Base-by-base conservation (phyloP, 1,140 invertebrate species). In the Drosophila bocqueti region DNA sequence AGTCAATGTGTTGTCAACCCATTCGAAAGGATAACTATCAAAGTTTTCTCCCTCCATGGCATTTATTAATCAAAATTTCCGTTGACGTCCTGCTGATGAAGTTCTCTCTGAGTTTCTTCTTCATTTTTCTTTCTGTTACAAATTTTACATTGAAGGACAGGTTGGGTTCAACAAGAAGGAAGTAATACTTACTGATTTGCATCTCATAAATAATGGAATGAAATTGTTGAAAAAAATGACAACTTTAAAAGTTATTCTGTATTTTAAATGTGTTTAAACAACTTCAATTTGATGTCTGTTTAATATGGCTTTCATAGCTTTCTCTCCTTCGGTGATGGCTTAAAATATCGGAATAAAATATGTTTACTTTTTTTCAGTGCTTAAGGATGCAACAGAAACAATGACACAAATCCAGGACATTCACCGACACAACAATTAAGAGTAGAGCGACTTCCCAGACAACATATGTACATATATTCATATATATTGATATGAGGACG, bases 61-160 rank as follows among this genome's bases (percentile, higher is more conserved):
- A 21, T 47, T 36, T 60, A 73, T 73, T 73, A 72, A 73, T 73
- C 69, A 73, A 73, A 72, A 45, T 73, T 60, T 52, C n/a, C 38
- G 45, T n/a, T 60, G 69, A 73, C 46, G 15, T 50, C 24, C 7
- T 45, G 64, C 67, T 72, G 67, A 72, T 72, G 24, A 71, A 71
- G 66, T 73, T 71, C 43, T 60, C 64, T 42, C 34, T 9, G 16
- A 38, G 15, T 21, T 67, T 57, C 11, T 10, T 5, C 15, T 57
- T 24, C 29, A 29, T 46, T 40, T 5, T 42, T 40, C 0, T 36
- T 31, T 29, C 26, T n/a, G 36, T 50, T 67, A 16, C 45, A 57
- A 71, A 43, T 67, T 40, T 36, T 13, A 43, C 9, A n/a, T 43
- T 49, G 61, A 50, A 38, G 18, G 26, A 50, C 21, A 15, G n/a